Conservation (phyloP, 2,797 vertebrate genomes). For the Hydrolagus colliei region DNA sequence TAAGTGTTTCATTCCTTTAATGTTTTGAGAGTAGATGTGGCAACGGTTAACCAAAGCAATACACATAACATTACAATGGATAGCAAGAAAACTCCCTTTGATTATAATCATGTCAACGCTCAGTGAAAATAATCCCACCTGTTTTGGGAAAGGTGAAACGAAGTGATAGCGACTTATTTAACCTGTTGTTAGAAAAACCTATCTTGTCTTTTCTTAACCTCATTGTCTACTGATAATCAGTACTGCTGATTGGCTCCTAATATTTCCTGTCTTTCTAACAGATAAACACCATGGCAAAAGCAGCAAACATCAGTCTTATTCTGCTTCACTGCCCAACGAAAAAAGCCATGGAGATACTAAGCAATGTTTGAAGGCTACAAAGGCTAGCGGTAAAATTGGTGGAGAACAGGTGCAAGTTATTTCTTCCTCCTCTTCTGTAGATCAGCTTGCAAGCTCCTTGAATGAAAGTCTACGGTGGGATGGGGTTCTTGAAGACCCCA, state of each 20-base stretch:
- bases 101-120: not conserved
- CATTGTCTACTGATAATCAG: not conserved
- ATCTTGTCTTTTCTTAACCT: not conserved
- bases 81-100: no score
- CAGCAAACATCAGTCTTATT: constrained; percentile 29
- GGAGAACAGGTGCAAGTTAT: constrained; percentile 28
- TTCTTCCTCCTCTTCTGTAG: not conserved
- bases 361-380: constrained; percentile 31
- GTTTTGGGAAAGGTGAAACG: no score
- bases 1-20: no score
- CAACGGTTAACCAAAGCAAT: no score
- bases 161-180: not conserved
- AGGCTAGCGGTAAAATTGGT: constrained; percentile 31
- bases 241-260: constrained; percentile 35
- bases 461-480: constrained; percentile 75
- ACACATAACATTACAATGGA: no score
- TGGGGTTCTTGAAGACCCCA: constrained; percentile 63
- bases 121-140: not conserved
- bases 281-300: constrained; percentile 48
- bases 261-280: constrained; percentile 42
- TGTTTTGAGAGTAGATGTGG: no score
- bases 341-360: constrained; percentile 36
- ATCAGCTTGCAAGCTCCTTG: constrained; percentile 38
- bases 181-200: not conserved
- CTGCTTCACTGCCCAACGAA: constrained; percentile 37